Conservation (phyloP, 2,888 invertebrate species). For the Pseudococcus jackbeardsleyi region DNA sequence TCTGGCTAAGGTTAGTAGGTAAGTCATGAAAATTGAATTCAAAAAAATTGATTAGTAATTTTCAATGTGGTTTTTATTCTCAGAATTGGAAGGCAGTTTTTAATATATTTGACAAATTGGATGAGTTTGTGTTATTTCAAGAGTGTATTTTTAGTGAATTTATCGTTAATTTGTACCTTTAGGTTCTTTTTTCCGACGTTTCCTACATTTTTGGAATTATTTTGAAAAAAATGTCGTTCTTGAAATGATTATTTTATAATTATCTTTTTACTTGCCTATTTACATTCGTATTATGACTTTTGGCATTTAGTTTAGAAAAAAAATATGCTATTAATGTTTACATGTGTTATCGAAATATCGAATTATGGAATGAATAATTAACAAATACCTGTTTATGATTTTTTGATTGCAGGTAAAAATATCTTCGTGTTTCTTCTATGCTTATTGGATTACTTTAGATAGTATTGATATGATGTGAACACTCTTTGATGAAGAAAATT, state of each 20-base stretch:
- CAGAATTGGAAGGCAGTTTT: background rate
- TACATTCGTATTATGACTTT: background rate
- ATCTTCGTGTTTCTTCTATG: background rate
- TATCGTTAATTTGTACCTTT: background rate
- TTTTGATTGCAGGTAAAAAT: conserved; percentile 32
- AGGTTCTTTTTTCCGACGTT: background rate
- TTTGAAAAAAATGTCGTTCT: background rate
- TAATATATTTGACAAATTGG: background rate
- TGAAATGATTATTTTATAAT: background rate
- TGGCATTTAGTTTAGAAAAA: background rate
- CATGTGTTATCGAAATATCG: background rate
- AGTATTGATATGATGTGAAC: no score
- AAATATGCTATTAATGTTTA: no score
- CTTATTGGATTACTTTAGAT: no score
- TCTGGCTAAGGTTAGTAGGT: background rate
- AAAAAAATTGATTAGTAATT: background rate
- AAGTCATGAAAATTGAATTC: background rate
- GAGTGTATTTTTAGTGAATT: background rate
- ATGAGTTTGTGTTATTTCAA: background rate
- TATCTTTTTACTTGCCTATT: background rate
- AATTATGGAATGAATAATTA: background rate
- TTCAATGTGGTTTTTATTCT: background rate
- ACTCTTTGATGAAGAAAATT: background rate
- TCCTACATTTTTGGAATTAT: background rate
- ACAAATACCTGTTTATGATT: background rate